A percentile compares a stretch with the other conserved stretches of the same genome.
Conservation (phyloP, 2,888 invertebrate genomes). For the Watsonalla binaria region DNA sequence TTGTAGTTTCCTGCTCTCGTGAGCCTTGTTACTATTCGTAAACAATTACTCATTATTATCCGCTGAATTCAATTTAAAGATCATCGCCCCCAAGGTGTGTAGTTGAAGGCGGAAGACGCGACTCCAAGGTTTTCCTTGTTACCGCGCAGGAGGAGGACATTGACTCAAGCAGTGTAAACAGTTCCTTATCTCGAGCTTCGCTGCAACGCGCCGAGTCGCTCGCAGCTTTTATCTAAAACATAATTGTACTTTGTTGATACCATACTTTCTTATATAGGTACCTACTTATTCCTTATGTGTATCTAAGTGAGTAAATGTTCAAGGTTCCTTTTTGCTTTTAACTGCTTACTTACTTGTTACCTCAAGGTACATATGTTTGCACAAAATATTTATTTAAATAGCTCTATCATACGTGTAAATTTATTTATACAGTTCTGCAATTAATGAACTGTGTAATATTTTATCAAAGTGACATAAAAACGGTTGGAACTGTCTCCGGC, state of each 20-base stretch:
- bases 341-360: neutral
- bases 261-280: slow-evolving; percentile 7
- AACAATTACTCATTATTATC: slow-evolving; percentile 36
- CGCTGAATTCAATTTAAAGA: slow-evolving; percentile 36
- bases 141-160: slow-evolving; percentile 70
- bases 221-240: slow-evolving; percentile 72
- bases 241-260: slow-evolving; percentile 42
- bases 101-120: slow-evolving; percentile 54
- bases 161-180: slow-evolving; percentile 78
- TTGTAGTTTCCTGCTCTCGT: neutral
- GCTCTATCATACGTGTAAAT: neutral
- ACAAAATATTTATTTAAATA: neutral
- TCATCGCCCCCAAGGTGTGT: slow-evolving; percentile 56
- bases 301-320: neutral
- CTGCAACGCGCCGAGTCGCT: slow-evolving; percentile 48
- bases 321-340: neutral
- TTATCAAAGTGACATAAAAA: slow-evolving; percentile 8
- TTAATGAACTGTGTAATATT: neutral
- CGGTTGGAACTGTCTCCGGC: slow-evolving; percentile 24
- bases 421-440: neutral
- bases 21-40: neutral
- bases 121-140: slow-evolving; percentile 74
- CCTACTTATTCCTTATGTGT: neutral
- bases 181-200: slow-evolving; percentile 74
- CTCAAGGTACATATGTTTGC: too few relatives aligned